Base-by-base conservation (phyloP, 2,888 invertebrate species). In the Pterostichus madidus region DNA sequence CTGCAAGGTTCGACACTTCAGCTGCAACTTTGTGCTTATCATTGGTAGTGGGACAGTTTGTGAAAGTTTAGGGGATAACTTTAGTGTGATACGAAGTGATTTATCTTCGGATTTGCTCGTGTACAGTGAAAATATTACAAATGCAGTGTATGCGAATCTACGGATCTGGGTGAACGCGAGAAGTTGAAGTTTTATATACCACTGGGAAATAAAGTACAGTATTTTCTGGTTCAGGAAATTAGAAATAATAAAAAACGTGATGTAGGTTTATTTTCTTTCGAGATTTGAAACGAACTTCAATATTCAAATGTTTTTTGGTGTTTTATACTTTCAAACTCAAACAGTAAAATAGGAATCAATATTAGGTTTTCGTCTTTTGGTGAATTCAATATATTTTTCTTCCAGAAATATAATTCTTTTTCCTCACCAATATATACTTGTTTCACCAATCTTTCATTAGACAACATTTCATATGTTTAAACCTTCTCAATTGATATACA, bases 191-290 rank as follows among this genome's bases (percentile, higher is more conserved):
- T 64, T 64, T 64, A 64, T 64, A 64, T 64, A 8, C 64, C 64
- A 64, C 64, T 64, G 64, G 64, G 64, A 64, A 64, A 64, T 64
- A 64, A 64, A 64, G 35, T 64, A 35, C 31, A 64, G 35, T 64
- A 64, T 64, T 64, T 64, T 64, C 64, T 64, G 64, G 64, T 64
- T 64, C 64, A 64, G 64, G 64, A 64, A 64, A 64, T 64, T 32
- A 64, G 64, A 32, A 64, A 64, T 24, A 64, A 64, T 64, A 64
- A 64, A 64, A 64, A 64, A 64, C 35, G 64, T 13, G 13, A 64
- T n/a, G 32, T 32, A 31, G 59, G 8, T 64, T 64, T 64, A 64
- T 35, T 11, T 35, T n/a, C 35, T 64, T 64, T n/a, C 5, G 64
- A 64, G 35, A 64, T 32, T 64, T 64, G 64, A 35, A 6, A 31